A percentile compares a stretch with the other conserved stretches of the same genome.
Conservation (phyloP, 2,888 invertebrate species). For the Drosophila subsilvestris region DNA sequence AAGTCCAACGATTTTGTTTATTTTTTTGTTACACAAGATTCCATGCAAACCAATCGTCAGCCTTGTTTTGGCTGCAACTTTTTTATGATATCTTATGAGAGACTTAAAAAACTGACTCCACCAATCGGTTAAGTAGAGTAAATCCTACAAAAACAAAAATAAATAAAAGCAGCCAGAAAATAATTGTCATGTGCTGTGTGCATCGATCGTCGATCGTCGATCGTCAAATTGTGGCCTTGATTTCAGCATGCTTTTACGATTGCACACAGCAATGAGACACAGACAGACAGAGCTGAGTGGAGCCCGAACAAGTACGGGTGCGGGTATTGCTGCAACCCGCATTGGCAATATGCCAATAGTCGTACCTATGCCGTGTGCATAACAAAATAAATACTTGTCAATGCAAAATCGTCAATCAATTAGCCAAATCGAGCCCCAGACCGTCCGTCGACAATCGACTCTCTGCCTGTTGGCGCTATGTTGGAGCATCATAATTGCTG, state of each 20-base stretch:
- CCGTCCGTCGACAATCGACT: constrained; percentile 16
- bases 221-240: constrained; percentile 36
- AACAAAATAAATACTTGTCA: constrained; percentile 49
- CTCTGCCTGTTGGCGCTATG: constrained; percentile 8
- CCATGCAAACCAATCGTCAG: constrained; percentile 9
- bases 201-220: constrained; percentile 38
- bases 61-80: constrained; percentile 12
- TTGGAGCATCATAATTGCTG: constrained; percentile 40
- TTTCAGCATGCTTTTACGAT: constrained; percentile 41
- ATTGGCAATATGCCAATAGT: constrained; percentile 22
- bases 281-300: constrained; percentile 12
- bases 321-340: constrained; percentile 41
- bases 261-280: constrained; percentile 40
- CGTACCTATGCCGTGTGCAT: constrained; percentile 54
- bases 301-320: constrained; percentile 4
- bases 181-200: constrained; percentile 29
- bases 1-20: constrained; percentile 12
- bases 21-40: neutral
- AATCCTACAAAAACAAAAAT: neutral
- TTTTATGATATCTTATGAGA: constrained; percentile 32
- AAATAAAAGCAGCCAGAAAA: constrained; percentile 2
- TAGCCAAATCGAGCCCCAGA: constrained; percentile 58
- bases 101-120: neutral
- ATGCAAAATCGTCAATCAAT: constrained; percentile 62
- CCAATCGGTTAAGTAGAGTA: constrained; percentile 3